Evolutionary conservation across 2,888 invertebrate genomes (phyloP).

Genomic region (Meloe dianella): DNA sequence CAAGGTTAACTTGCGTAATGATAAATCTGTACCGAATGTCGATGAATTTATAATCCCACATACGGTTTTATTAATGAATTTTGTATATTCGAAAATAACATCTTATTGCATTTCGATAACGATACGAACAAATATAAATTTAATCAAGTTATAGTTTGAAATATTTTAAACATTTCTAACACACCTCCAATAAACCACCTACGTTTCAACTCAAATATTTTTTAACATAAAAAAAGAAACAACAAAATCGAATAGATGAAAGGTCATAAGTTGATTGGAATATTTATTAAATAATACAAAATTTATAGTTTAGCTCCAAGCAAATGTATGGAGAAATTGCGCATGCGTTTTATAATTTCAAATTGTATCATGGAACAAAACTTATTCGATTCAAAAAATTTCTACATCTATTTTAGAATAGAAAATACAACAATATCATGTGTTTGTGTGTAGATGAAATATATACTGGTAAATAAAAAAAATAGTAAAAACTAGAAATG

Average conservation of each 20-base stretch:
- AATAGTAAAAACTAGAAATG: neutral
- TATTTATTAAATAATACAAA: neutral
- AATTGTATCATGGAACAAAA: neutral
- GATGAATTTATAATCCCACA: conserved; percentile 28
- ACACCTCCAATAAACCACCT: conserved; percentile 24
- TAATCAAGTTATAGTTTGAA: too few species aligned
- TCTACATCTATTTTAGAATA: too few species aligned
- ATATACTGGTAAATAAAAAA: neutral
- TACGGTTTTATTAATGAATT: conserved; percentile 25
- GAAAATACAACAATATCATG: too few species aligned
- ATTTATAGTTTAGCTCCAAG: neutral
- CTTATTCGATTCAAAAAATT: neutral
- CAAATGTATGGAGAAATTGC: neutral
- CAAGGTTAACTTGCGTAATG: conserved; percentile 31
- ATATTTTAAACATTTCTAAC: conserved; percentile 23
- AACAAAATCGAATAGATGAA: conserved; percentile 19
- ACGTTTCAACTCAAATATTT: conserved; percentile 15
- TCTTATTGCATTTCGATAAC: conserved; percentile 13
- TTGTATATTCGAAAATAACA: neutral
- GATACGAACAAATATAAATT: neutral
- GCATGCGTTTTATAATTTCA: neutral
- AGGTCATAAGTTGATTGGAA: conserved; percentile 21
- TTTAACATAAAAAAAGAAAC: conserved; percentile 15
- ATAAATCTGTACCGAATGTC: conserved; percentile 27
- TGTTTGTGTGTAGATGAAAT: too few species aligned